These are phyloP conservation scores for Ernsta delagoae DNA, from an alignment of 2,888 invertebrate species.

Conservation along the genomic window DNA sequence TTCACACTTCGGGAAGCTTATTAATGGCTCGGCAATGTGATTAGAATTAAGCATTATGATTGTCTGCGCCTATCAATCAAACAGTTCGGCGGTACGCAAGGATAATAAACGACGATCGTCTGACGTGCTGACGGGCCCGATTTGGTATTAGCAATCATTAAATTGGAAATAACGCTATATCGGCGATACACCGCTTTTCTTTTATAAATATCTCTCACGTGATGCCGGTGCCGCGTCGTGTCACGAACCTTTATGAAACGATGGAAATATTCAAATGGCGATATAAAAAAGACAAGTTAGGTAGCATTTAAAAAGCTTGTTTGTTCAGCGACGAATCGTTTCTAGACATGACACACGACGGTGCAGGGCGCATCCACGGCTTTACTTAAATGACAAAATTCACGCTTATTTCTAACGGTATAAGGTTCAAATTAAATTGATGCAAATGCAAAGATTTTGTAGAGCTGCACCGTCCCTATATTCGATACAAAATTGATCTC, in stretches of 20 bases:
- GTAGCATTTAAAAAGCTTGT: constrained; percentile 85
- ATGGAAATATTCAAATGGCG: constrained; percentile 84
- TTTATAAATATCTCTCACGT: constrained; percentile 85
- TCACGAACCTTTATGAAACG: constrained; percentile 80
- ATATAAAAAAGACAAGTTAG: constrained; percentile 85
- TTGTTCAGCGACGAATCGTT: constrained; percentile 82
- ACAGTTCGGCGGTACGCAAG: constrained; percentile 56
- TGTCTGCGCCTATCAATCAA: constrained; percentile 45
- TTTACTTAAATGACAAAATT: not conserved
- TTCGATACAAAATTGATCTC: constrained; percentile 56
- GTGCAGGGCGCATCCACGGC: constrained; percentile 61
- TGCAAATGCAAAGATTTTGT: not conserved
- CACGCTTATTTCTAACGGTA: not conserved
- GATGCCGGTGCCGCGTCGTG: constrained; percentile 81
- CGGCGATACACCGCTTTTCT: constrained; percentile 81
- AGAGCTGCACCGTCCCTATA: constrained; percentile 9
- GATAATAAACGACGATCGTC: constrained; percentile 64
- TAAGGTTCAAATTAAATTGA: constrained; percentile 13
- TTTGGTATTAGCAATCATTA: constrained; percentile 83
- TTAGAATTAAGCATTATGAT: constrained; percentile 18
- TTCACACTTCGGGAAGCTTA: not conserved
- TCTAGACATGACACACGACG: constrained; percentile 69
- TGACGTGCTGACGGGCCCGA: constrained; percentile 77
- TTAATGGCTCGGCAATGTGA: not conserved
- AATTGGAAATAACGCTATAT: constrained; percentile 84